Evolutionary conservation across 2,113 vertebrate genomes (phyloP), one percentile per base, ranked within the genome.

Genomic region (Zingel zingel): DNA sequence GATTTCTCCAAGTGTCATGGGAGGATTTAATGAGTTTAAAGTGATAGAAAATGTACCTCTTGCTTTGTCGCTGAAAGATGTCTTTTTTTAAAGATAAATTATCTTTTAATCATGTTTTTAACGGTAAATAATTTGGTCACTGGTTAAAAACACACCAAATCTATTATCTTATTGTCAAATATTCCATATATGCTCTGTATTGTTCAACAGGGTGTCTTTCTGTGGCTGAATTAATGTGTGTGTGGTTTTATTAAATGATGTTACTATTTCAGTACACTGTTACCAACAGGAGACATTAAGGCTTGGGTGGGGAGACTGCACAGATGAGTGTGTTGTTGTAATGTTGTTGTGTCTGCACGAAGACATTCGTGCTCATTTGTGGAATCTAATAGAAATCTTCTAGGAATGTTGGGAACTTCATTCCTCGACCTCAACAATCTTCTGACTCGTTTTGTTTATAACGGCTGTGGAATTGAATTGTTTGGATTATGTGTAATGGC

Each of bases 281-380:
- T 78, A 91, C 76, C 59, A 74, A 81, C 79, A 73, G 66, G 75
- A 85, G 54, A 81, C 86, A 75, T 88, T 54, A 50, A 79, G 74
- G 75, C 64, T 33, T 84, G 89, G 87, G 84, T 78, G 88, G 65
- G 62, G 84, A 91, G 65, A 76, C 81, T 73, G 77, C 62, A 47
- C 47, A 4, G 65, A 59, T 71, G 69, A 80, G 87, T 86, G 88
- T 82, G 84, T 83, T 80, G 43, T 43, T 43, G 10, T 77, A 50
- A 23, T 90, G 73, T 93, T 93, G 91, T 92, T 94, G 76, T 92
- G 92, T 93, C 92, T 94, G 83, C 53, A 65, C 61, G 71, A 25
- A 57, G 67, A 77, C 64, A 0, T 70, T 54, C 4, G 1, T 75
- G 65, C 82, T 54, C 23, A 11, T 43, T 2, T 1, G 7, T 54